Percentiles rank a stretch among this genome's conserved stretches.
phyloP scores from a whole-genome alignment of 2,113 vertebrate species.

The Atrichornis clamosus region DNA sequence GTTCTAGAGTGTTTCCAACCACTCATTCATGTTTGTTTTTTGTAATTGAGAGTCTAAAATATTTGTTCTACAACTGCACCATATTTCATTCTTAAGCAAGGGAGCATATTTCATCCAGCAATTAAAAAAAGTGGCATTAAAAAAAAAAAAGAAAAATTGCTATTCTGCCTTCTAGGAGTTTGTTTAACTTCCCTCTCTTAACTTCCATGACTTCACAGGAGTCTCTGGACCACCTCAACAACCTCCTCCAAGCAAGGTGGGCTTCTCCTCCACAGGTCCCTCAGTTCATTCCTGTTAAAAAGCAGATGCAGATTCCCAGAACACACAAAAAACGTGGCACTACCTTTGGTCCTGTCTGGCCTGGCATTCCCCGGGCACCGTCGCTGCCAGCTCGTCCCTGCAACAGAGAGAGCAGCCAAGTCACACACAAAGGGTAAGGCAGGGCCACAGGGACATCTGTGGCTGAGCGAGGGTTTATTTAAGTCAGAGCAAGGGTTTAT shows the following conservation, averaged over 20 bases:
- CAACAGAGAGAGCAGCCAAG: neutral
- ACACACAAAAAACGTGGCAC: accelerated
- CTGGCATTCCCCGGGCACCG: conserved; percentile 94
- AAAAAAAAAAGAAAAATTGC: neutral
- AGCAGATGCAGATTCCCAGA: neutral
- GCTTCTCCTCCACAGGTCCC: neutral
- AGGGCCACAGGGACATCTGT: neutral
- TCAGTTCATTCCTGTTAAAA: neutral
- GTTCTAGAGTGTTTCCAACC: neutral
- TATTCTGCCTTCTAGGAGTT: neutral
- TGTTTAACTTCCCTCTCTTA: neutral
- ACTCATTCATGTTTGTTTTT: neutral
- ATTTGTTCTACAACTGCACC: neutral
- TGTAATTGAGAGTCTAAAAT: neutral
- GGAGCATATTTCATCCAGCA: neutral
- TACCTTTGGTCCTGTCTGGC: conserved; percentile 95
- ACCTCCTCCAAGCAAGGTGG: neutral
- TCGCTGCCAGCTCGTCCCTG: conserved; percentile 93
- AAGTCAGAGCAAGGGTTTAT: neutral
- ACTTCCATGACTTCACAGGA: neutral
- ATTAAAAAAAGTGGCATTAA: neutral
- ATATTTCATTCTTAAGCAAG: neutral
- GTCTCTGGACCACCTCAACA: neutral
- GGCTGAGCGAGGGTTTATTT: neutral
- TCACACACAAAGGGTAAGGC: neutral